Conservation (phyloP, 2,797 vertebrate genomes). For the Phaenicophaeus curvirostris region DNA sequence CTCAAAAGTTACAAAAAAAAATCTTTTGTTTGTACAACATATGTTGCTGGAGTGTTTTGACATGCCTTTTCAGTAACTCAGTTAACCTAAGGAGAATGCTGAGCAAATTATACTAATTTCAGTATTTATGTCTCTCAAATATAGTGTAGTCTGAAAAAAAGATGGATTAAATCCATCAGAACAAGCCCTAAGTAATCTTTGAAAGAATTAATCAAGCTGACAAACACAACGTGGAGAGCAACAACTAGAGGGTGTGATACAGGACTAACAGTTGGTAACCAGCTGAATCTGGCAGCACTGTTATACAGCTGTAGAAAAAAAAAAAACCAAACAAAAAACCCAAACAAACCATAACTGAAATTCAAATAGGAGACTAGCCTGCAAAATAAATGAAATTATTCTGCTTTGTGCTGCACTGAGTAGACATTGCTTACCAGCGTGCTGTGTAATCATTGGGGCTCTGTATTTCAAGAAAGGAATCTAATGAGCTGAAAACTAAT, state of each 20-base stretch:
- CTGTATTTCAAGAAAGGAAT: neutral
- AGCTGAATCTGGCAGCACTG: neutral
- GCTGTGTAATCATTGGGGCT: neutral
- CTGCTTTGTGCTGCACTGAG: neutral
- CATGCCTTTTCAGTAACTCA: neutral
- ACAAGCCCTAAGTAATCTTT: neutral
- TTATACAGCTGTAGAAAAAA: neutral
- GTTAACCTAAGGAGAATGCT: neutral
- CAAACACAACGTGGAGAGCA: neutral
- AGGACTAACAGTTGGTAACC: neutral
- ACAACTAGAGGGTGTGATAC: neutral
- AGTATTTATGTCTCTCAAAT: neutral
- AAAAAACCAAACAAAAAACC: too few relatives aligned
- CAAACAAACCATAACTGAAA: neutral
- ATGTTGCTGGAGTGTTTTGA: neutral
- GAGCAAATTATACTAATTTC: neutral
- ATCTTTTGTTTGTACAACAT: neutral
- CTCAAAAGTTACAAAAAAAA: neutral
- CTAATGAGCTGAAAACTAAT: neutral
- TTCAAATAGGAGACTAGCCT: neutral
- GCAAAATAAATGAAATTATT: neutral
- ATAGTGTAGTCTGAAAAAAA: neutral
- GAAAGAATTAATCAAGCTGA: neutral
- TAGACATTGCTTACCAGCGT: neutral
- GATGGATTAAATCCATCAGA: neutral